Evolutionary conservation across 2,113 vertebrate genomes (phyloP).

Genomic region (Pelusios castaneus): DNA sequence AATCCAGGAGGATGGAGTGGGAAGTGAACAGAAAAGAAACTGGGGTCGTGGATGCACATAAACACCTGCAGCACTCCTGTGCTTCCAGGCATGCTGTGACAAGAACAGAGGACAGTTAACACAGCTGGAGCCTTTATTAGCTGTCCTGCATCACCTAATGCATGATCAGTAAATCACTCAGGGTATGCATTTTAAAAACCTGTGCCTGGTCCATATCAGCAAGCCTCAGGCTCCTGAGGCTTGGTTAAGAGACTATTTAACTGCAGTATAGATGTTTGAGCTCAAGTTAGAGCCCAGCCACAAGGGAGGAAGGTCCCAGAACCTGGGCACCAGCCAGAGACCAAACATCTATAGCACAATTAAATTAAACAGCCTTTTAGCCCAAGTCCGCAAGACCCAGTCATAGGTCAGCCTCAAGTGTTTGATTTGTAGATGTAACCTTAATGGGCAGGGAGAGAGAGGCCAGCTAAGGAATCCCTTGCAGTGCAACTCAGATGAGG

Average conservation of each 20-base stretch:
- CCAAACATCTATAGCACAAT: background rate
- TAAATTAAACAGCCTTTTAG: background rate
- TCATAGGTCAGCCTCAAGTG: background rate
- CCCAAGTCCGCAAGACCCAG: background rate
- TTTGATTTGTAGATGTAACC: background rate
- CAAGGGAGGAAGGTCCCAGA: too few relatives aligned
- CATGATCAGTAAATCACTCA: too few relatives aligned
- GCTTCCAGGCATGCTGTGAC: too few relatives aligned
- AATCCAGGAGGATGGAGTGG: background rate
- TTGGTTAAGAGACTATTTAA: too few relatives aligned
- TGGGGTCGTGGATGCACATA: background rate
- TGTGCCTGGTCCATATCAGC: too few relatives aligned
- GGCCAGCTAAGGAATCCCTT: background rate
- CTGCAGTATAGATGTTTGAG: too few relatives aligned
- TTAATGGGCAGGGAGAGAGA: background rate
- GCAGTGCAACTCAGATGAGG: background rate
- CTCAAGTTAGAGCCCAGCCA: too few relatives aligned
- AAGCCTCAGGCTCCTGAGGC: too few relatives aligned
- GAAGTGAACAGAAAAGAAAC: background rate
- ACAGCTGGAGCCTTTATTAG: too few relatives aligned
- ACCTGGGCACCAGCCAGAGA: background rate
- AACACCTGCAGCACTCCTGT: background rate
- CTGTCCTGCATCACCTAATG: too few relatives aligned
- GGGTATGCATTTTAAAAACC: too few relatives aligned
- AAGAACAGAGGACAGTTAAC: too few relatives aligned